A percentile compares a stretch with the other conserved stretches of the same genome.
Conservation (phyloP, 2,888 invertebrate species). For the Cylloceria caligata region DNA sequence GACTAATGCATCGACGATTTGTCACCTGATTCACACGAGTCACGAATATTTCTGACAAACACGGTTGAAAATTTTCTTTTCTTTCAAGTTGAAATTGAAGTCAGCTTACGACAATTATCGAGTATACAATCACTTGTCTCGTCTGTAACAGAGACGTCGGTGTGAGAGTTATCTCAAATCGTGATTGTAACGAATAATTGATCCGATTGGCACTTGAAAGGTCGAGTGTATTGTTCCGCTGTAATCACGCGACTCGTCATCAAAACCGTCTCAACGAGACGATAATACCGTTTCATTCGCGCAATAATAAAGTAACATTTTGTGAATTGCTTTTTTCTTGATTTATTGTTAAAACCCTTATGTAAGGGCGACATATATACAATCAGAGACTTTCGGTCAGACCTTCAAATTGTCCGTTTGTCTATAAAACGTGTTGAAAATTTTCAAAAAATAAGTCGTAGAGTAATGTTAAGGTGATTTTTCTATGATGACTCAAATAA, state of each 20-base stretch:
- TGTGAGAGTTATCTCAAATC: conserved; percentile 30
- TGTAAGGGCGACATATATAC: too few species aligned
- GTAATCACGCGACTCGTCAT: not conserved
- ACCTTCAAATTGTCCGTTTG: too few species aligned
- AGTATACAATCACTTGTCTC: not conserved
- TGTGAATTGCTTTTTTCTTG: not conserved
- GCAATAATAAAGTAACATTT: not conserved
- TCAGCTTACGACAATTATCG: not conserved
- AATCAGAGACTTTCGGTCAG: too few species aligned
- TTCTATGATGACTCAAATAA: too few species aligned
- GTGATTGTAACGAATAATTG: conserved; percentile 33
- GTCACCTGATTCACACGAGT: conserved; percentile 29
- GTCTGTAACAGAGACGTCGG: not conserved
- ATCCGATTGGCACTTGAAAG: conserved; percentile 10
- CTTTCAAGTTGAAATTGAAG: not conserved
- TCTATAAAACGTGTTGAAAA: too few species aligned
- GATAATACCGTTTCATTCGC: not conserved
- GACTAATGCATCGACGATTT: conserved; percentile 16
- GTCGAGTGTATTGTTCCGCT: conserved; percentile 14
- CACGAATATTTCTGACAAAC: conserved; percentile 34
- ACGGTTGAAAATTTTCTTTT: conserved; percentile 7
- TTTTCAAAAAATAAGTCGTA: too few species aligned
- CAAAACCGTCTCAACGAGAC: conserved; percentile 3
- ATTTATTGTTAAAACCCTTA: too few species aligned
- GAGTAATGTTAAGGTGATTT: too few species aligned